Percentiles rank a stretch among this genome's conserved stretches.
These are phyloP conservation scores for Ariolimax columbianus DNA, from an alignment of 2,888 invertebrate species.

Conservation along the genomic window DNA sequence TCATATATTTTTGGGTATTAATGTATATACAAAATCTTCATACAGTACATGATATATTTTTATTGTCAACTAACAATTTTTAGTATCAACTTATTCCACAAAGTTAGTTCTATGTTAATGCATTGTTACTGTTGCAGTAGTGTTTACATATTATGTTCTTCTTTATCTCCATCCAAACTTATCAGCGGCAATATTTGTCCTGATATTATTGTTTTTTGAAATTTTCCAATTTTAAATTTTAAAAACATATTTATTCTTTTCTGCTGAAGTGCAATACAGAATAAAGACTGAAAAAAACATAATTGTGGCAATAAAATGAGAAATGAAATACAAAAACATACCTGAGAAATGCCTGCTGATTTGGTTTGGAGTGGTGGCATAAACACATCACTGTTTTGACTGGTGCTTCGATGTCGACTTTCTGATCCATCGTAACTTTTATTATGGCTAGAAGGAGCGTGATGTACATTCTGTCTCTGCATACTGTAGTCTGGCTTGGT, in stretches of 20 bases:
- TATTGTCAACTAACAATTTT: too few species aligned
- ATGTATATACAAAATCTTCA: too few species aligned
- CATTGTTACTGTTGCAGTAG: too few species aligned
- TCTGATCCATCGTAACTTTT: constrained; percentile 39
- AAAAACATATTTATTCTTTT: not conserved
- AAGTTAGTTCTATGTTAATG: too few species aligned
- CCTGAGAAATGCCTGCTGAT: constrained; percentile 57
- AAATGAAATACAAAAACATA: constrained; percentile 33
- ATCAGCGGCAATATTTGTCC: too few species aligned
- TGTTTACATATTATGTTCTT: too few species aligned
- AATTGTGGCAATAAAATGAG: not conserved
- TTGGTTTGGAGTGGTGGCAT: constrained; percentile 53
- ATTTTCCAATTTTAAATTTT: too few species aligned
- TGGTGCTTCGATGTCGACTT: constrained; percentile 49
- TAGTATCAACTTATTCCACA: too few species aligned
- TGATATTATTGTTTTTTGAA: too few species aligned
- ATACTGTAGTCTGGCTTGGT: constrained; percentile 37
- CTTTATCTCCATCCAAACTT: too few species aligned
- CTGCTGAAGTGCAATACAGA: not conserved
- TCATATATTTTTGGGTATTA: too few species aligned
- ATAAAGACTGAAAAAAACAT: not conserved
- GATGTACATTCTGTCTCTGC: constrained; percentile 31
- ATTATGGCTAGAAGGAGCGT: constrained; percentile 19
- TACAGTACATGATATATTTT: too few species aligned
- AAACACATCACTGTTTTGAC: constrained; percentile 63